A percentile compares a stretch with the other conserved stretches of the same genome.
Conservation (phyloP, 1,140 invertebrate genomes). For the Lysiphlebus fabarum region DNA sequence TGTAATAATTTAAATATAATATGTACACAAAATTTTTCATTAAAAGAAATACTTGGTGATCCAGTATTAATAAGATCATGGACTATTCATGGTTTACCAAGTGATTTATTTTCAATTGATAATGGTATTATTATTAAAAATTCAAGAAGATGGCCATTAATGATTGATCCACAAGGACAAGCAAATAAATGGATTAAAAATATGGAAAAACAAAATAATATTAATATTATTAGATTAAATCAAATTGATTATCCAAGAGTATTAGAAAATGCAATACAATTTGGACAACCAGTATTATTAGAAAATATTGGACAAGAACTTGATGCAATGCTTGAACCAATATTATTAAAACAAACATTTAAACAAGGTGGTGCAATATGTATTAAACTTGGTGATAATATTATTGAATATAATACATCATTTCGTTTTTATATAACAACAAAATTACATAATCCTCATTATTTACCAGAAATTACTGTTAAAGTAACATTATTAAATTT, state of each 20-base stretch:
- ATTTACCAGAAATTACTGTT: constrained; percentile 85
- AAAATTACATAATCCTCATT: constrained; percentile 89
- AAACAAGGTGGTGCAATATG: constrained; percentile 79
- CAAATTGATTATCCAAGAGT: constrained; percentile 81
- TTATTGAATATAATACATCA: constrained; percentile 79
- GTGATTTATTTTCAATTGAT: constrained; percentile 85
- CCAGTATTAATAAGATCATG: constrained; percentile 84
- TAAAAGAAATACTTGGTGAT: constrained; percentile 76
- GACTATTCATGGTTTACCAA: constrained; percentile 87
- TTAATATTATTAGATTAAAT: constrained; percentile 76
- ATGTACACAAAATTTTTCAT: constrained; percentile 72
- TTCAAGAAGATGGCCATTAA: constrained; percentile 81
- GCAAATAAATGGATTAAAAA: constrained; percentile 95
- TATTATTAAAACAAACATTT: constrained; percentile 85
- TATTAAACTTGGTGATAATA: constrained; percentile 79
- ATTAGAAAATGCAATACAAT: constrained; percentile 89
- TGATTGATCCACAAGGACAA: constrained; percentile 94
- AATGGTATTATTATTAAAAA: constrained; percentile 86
- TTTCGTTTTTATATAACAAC: constrained; percentile 96
- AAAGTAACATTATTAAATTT: constrained; percentile 94
- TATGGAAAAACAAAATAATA: constrained; percentile 83
- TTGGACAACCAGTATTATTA: constrained; percentile 81
- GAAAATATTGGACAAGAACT: constrained; percentile 87
- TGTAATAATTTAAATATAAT: constrained; percentile 67
- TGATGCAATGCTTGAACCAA: constrained; percentile 84